Evolutionary conservation across 2,113 vertebrate species (phyloP).

Genomic region (Amphiprion percula): DNA sequence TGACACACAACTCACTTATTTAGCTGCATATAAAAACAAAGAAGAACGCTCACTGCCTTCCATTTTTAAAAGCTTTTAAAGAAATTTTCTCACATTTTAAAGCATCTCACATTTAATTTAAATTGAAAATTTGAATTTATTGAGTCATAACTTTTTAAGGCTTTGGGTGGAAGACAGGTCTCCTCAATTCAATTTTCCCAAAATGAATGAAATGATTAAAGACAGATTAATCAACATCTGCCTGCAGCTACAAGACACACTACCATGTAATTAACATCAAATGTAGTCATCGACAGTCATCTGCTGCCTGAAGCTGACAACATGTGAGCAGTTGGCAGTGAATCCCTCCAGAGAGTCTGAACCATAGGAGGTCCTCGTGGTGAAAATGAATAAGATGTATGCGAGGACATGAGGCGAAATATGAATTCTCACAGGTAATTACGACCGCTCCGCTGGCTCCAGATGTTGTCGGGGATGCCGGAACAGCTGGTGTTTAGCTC

Average conservation of each 20-base stretch:
- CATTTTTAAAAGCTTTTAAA: too few species aligned
- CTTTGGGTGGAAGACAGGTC: neutral
- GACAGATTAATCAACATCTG: conserved; percentile 4
- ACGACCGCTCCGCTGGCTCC: conserved; percentile 30
- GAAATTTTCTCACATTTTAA: too few species aligned
- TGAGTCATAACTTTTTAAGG: too few species aligned
- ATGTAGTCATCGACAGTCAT: conserved; percentile 8
- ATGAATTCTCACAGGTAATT: conserved; percentile 41
- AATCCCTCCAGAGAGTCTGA: conserved; percentile 34
- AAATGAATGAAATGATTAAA: conserved; percentile 8
- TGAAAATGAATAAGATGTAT: conserved; percentile 40
- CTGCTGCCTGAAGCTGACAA: conserved; percentile 9
- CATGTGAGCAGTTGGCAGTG: conserved; percentile 33
- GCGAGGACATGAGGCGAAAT: conserved; percentile 25
- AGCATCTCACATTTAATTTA: too few species aligned
- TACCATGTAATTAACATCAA: conserved; percentile 14
- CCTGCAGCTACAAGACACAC: neutral
- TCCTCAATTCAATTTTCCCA: neutral
- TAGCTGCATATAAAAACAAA: neutral
- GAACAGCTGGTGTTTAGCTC: conserved; percentile 57
- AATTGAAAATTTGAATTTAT: too few species aligned
- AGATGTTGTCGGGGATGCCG: conserved; percentile 57
- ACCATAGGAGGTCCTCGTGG: conserved; percentile 13
- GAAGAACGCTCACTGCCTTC: neutral
- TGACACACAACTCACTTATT: neutral